Conservation (phyloP, 2,797 vertebrate species). For the Leptoclinus maculatus region DNA sequence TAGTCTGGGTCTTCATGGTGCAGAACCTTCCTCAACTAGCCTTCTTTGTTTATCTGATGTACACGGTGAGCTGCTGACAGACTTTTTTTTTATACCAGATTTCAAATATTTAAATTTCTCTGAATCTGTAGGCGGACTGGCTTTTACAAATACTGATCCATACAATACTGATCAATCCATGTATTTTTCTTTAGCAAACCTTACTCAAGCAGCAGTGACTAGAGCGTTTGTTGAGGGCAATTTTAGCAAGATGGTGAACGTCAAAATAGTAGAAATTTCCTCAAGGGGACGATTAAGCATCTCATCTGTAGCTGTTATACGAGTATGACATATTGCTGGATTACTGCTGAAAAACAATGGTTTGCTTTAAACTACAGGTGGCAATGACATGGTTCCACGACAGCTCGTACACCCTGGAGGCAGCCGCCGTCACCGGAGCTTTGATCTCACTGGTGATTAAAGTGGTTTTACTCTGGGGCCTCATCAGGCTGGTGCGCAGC, state of each 20-base stretch:
- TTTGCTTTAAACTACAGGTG: constrained; percentile 73
- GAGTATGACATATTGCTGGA: too few relatives aligned
- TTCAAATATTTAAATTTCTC: not conserved
- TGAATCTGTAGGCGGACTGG: not conserved
- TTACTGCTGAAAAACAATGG: too few relatives aligned
- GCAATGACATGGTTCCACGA: constrained; percentile 78
- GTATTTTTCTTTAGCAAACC: too few relatives aligned
- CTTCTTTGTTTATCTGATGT: constrained; percentile 87
- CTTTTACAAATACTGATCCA: too few relatives aligned
- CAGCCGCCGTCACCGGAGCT: constrained; percentile 83
- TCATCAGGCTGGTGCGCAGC: constrained; percentile 83
- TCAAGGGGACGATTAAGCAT: not conserved
- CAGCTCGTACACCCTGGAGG: constrained; percentile 81
- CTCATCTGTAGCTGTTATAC: not conserved
- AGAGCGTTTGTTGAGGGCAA: not conserved
- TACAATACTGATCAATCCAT: too few relatives aligned
- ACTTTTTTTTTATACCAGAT: too few relatives aligned
- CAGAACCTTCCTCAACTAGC: constrained; percentile 85
- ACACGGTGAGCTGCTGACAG: constrained; percentile 74
- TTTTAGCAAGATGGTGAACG: not conserved
- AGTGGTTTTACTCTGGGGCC: constrained; percentile 83
- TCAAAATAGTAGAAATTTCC: not conserved
- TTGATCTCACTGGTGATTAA: constrained; percentile 87
- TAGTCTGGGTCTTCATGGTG: constrained; percentile 85
- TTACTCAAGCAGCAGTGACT: too few relatives aligned